phyloP scores from a whole-genome alignment of 53 echinoderm and acorn worm species.

The Henricia sp. region DNA sequence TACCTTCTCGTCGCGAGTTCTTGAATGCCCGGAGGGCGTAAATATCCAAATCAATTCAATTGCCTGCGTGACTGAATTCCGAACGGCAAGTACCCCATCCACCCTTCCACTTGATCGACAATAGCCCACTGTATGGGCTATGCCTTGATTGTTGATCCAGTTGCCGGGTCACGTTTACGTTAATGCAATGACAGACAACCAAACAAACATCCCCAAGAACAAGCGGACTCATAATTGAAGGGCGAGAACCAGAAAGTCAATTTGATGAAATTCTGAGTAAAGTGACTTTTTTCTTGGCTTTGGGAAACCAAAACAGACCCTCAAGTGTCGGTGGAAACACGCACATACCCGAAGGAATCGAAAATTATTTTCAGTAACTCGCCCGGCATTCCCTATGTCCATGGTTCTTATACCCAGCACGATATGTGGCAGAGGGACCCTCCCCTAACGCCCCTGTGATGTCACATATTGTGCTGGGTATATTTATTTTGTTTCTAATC shows the following conservation, averaged over 20 bases:
- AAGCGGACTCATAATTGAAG: conserved; percentile 30
- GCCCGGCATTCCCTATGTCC: too few species aligned
- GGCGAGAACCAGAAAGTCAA: conserved; percentile 7
- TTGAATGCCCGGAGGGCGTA: conserved; percentile 23
- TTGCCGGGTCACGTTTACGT: conserved; percentile 29
- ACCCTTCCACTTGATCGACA: not conserved
- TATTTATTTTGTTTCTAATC: too few species aligned
- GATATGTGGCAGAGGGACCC: too few species aligned
- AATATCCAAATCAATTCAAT: conserved; percentile 42
- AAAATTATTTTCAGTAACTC: not conserved
- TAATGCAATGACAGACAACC: conserved; percentile 49
- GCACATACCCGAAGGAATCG: not conserved
- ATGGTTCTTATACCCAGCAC: too few species aligned
- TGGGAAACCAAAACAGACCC: too few species aligned
- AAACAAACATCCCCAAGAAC: conserved; percentile 53
- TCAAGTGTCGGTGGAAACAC: not conserved
- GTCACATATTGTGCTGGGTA: too few species aligned
- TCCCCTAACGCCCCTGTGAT: too few species aligned
- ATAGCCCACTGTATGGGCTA: not conserved
- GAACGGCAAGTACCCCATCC: conserved; percentile 5
- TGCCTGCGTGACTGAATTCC: conserved; percentile 30
- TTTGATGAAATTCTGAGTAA: not conserved
- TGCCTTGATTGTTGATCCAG: conserved; percentile 33
- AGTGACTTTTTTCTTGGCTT: not conserved
- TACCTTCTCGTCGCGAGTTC: not conserved